A percentile compares a stretch with the other conserved stretches of the same genome.
These are phyloP conservation scores for Cassiopea xamachana DNA, from an alignment of 30 jellyfish, hydroid and myxozoan species.

Conservation along the genomic window DNA sequence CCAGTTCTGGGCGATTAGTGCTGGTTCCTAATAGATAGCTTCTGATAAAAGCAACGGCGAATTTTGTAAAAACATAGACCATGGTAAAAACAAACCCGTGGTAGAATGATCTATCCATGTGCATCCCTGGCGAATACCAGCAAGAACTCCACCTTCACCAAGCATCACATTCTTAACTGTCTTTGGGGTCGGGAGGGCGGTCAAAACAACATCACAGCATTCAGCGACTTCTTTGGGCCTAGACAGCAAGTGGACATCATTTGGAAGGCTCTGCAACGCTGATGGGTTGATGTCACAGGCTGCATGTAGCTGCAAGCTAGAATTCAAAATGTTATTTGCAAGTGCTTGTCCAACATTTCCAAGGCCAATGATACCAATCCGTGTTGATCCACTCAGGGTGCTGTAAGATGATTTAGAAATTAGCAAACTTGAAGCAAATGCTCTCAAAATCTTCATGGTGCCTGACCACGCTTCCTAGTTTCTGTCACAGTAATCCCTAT, in stretches of 20 bases:
- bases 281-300: slow-evolving; percentile 46
- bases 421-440: neutral
- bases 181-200: slow-evolving; percentile 79
- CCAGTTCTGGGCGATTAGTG: too few relatives aligned
- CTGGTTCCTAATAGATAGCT: too few relatives aligned
- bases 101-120: slow-evolving; percentile 80
- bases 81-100: slow-evolving; percentile 25
- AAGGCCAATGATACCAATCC: slow-evolving; percentile 60
- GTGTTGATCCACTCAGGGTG: slow-evolving; percentile 21
- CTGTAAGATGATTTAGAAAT: neutral
- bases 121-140: slow-evolving; percentile 51
- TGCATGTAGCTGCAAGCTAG: slow-evolving; percentile 46
- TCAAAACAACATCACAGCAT: slow-evolving; percentile 53
- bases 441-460: neutral
- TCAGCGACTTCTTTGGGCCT: slow-evolving; percentile 64
- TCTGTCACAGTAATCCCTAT: too few relatives aligned
- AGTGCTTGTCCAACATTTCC: slow-evolving; percentile 74
- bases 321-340: slow-evolving; percentile 23
- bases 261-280: slow-evolving; percentile 22
- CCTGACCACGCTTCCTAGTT: neutral
- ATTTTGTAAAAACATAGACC: neutral
- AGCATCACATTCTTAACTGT: slow-evolving; percentile 53
- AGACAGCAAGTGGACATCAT: neutral
- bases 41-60: too few relatives aligned
- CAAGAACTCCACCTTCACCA: slow-evolving; percentile 60